These are phyloP conservation scores for Enteromius trimaculatus DNA, from an alignment of 2,797 vertebrate genomes.

Conservation along the genomic window DNA sequence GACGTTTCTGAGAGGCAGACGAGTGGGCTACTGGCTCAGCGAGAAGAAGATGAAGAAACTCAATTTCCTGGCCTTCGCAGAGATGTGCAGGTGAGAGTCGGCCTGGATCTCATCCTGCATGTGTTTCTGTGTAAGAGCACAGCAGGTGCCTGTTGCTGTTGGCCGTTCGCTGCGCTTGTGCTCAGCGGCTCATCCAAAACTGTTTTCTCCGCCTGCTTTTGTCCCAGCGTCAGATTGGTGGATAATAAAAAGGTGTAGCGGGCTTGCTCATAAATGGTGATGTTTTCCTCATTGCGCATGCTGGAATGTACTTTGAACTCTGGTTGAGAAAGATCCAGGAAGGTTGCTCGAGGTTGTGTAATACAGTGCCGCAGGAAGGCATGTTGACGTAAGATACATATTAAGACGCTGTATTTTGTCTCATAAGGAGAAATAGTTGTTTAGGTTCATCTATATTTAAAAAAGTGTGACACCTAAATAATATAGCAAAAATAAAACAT, in stretches of 20 bases:
- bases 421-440: background rate
- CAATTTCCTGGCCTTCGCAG: constrained; percentile 96
- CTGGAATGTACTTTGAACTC: background rate
- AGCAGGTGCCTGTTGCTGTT: background rate
- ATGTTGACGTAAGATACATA: background rate
- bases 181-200: background rate
- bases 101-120: background rate
- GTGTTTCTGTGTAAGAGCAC: constrained; percentile 11
- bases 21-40: constrained; percentile 97
- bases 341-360: constrained; percentile 6
- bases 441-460: constrained; percentile 4
- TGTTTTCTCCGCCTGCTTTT: background rate
- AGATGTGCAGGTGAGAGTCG: constrained; percentile 90
- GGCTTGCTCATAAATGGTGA: background rate
- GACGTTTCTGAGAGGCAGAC: constrained; percentile 94
- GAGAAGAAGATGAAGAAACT: constrained; percentile 99
- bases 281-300: background rate
- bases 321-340: constrained; percentile 21
- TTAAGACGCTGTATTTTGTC: background rate
- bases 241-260: background rate
- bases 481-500: background rate
- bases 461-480: background rate
- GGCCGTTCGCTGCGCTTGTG: background rate
- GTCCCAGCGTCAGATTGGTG: background rate
- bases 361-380: background rate